phyloP scores from a whole-genome alignment of 2,888 invertebrate genomes.

The Agrilus cyanescens region DNA sequence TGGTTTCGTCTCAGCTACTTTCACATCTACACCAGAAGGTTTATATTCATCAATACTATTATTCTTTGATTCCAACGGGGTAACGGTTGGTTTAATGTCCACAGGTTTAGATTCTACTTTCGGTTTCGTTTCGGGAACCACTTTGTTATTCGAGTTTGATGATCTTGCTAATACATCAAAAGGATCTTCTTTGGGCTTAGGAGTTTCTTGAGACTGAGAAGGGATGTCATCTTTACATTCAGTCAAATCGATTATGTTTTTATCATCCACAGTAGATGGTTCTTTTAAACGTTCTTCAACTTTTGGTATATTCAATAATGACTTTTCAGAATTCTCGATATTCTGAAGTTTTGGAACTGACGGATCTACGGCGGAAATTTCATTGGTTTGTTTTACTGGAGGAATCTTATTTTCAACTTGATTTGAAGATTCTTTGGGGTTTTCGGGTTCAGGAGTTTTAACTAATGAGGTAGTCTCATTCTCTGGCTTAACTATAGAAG shows the following conservation, averaged over 20 bases:
- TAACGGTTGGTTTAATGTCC: slow-evolving; percentile 1
- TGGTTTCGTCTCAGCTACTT: too few relatives aligned
- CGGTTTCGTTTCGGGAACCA: slow-evolving; percentile 2
- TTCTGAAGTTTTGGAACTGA: neutral
- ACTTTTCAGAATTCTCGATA: neutral
- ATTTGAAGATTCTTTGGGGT: slow-evolving; percentile 3
- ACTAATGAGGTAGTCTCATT: slow-evolving; percentile 6
- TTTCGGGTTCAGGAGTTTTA: slow-evolving; percentile 9
- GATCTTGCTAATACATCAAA: neutral
- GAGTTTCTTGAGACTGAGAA: neutral
- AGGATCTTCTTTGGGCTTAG: slow-evolving; percentile 5
- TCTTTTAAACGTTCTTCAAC: neutral
- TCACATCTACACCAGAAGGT: too few relatives aligned
- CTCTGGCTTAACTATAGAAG: slow-evolving; percentile 3
- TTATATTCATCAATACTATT: too few relatives aligned
- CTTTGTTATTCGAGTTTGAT: neutral
- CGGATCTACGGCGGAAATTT: neutral
- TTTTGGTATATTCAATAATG: neutral
- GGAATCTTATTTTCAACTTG: neutral
- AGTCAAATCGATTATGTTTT: neutral
- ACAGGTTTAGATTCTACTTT: slow-evolving; percentile 4
- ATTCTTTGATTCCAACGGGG: too few relatives aligned
- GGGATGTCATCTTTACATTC: neutral
- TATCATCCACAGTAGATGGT: neutral
- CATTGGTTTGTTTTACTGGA: neutral